phyloP scores from a whole-genome alignment of 2,113 vertebrate genomes.

The Ginglymostoma cirratum region DNA sequence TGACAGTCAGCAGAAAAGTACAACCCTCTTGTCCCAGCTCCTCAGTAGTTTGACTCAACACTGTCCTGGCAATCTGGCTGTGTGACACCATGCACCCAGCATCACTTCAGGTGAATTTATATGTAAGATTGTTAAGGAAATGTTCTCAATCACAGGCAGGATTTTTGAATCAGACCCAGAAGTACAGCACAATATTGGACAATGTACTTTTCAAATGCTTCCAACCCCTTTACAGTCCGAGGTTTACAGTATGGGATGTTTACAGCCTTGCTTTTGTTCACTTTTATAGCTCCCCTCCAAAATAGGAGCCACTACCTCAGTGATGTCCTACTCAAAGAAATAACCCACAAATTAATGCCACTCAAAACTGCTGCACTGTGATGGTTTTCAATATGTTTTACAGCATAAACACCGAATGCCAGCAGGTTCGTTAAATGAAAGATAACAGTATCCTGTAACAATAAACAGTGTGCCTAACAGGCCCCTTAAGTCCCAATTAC shows the following conservation, averaged over 20 bases:
- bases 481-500: not conserved
- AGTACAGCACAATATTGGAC: not conserved
- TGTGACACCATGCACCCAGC: not conserved
- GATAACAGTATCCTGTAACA: not conserved
- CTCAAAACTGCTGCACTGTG: not conserved
- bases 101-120: slow-evolving; percentile 87
- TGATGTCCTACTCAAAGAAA: not conserved
- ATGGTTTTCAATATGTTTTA: not conserved
- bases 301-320: no score
- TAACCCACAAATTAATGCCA: not conserved
- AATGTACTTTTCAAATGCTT: not conserved
- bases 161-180: not conserved
- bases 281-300: no score
- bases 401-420: not conserved
- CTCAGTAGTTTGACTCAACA: not conserved
- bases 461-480: not conserved
- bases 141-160: not conserved
- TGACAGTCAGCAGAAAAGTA: slow-evolving; percentile 44
- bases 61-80: not conserved
- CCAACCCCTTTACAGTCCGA: not conserved
- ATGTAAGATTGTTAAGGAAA: slow-evolving; percentile 74
- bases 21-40: not conserved
- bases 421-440: not conserved
- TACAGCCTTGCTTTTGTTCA: not conserved
- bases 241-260: no score